Evolutionary conservation across 2,888 invertebrate species (phyloP).

Genomic region (Sthenelais limicola): DNA sequence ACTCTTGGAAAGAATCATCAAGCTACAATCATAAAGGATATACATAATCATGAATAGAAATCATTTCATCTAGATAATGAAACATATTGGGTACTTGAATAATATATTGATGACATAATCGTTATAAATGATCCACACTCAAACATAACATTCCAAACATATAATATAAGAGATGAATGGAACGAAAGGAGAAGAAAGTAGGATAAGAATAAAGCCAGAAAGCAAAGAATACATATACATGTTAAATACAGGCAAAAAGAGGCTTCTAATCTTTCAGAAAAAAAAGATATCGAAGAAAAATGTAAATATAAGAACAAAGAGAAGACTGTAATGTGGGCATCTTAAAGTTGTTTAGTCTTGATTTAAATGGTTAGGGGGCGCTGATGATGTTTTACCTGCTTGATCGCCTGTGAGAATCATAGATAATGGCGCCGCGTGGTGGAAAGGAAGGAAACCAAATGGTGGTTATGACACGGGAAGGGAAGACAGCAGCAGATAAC

Average conservation of each 20-base stretch:
- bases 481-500: slow-evolving; percentile 1
- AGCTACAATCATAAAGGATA: no score
- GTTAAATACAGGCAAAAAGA: background rate
- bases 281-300: background rate
- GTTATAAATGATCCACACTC: background rate
- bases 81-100: background rate
- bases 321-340: slow-evolving; percentile 6
- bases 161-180: background rate
- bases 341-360: no score
- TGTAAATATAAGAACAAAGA: slow-evolving; percentile 3
- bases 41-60: background rate
- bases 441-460: slow-evolving; percentile 37
- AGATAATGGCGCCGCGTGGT: slow-evolving; percentile 35
- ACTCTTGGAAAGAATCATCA: no score
- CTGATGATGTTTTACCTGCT: no score
- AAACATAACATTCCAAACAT: background rate
- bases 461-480: slow-evolving; percentile 29
- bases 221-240: background rate
- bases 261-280: background rate
- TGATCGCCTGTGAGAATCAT: slow-evolving; percentile 27
- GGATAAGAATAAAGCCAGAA: background rate
- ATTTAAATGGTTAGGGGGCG: no score
- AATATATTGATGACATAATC: no score
- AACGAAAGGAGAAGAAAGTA: background rate
- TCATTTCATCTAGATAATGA: background rate